These are phyloP conservation scores for Catotricha subobsoleta DNA, from an alignment of 2,888 invertebrate species.

Conservation along the genomic window DNA sequence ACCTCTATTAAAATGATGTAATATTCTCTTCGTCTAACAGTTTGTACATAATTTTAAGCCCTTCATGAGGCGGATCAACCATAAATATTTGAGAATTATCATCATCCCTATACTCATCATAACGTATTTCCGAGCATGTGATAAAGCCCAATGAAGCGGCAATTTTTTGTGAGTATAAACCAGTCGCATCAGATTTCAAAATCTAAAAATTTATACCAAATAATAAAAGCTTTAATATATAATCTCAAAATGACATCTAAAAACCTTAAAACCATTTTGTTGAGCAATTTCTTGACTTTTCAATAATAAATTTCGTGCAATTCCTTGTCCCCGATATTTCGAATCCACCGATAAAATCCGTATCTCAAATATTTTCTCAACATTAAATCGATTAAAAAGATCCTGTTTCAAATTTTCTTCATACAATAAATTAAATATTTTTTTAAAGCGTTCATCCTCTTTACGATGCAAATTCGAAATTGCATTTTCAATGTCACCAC, in stretches of 20 bases:
- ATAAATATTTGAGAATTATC: conserved; percentile 41
- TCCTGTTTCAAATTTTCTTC: conserved; percentile 48
- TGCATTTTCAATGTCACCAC: conserved; percentile 51
- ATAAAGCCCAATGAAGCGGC: conserved; percentile 48
- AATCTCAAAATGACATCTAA: background rate
- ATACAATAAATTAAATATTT: conserved; percentile 60
- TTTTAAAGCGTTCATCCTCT: conserved; percentile 52
- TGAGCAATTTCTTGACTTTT: conserved; percentile 47
- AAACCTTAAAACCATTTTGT: conserved; percentile 49
- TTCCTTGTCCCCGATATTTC: conserved; percentile 48
- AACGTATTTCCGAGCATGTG: conserved; percentile 43
- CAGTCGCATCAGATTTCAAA: conserved; percentile 67
- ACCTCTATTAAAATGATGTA: background rate
- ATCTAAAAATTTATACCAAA: conserved; percentile 40
- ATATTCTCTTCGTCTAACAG: conserved; percentile 3
- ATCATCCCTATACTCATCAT: conserved; percentile 49
- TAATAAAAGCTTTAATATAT: background rate
- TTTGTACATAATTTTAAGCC: conserved; percentile 45
- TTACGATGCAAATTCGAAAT: conserved; percentile 44
- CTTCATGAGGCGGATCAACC: conserved; percentile 44
- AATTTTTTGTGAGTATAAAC: conserved; percentile 59
- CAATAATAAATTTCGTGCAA: conserved; percentile 52
- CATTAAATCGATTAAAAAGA: conserved; percentile 45
- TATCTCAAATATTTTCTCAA: conserved; percentile 58
- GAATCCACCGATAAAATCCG: conserved; percentile 59